Base-by-base conservation (phyloP, 2,113 vertebrate species). In the Vidua macroura region DNA sequence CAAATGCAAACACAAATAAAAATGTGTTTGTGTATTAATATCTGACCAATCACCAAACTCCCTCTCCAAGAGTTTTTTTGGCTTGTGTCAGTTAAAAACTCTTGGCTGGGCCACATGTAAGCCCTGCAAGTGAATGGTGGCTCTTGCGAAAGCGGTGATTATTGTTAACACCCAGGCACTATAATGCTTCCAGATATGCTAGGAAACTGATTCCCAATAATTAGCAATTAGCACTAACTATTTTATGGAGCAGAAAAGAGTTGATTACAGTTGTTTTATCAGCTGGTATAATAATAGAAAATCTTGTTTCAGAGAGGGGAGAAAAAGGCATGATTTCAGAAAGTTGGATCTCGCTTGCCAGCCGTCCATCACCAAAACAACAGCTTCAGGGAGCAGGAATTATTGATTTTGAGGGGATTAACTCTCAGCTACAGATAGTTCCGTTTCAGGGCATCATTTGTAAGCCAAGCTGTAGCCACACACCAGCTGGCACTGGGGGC, bases 201-300 rank as follows among this genome's bases (percentile, higher is more conserved):
- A 74, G 95, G 69, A 96, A 93, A 90, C 80, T 86, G 89, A 86
- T 90, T 96, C 88, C 94, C 85, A 95, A 95, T 96, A 97, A 96
- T 90, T 95, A 96, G 90, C 95, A 95, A 96, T 95, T 97, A 96
- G 91, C 90, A 81, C 90, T 87, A 94, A 95, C 89, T 91, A 91
- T 95, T 96, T 97, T 92, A 95, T 95, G 92, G 63, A 95, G 93
- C 91, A 97, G 96, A 97, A 97, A 95, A 91, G 94, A 93, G 87
- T 92, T 96, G 96, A 97, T 97, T 97, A 94, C 94, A 89, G 84
- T 97, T 96, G 88, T 96, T 95, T 85, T 94, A 87, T 97, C 92
- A 95, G 80, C 88, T 96, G 86, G 77, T 79, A 22, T 52, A 92
- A 96, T 93, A 96, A 93, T 92, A 88, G 24, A 76, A 83, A 64